Conservation (phyloP, 1,140 invertebrate genomes). For the Belonocnema kinseyi region DNA sequence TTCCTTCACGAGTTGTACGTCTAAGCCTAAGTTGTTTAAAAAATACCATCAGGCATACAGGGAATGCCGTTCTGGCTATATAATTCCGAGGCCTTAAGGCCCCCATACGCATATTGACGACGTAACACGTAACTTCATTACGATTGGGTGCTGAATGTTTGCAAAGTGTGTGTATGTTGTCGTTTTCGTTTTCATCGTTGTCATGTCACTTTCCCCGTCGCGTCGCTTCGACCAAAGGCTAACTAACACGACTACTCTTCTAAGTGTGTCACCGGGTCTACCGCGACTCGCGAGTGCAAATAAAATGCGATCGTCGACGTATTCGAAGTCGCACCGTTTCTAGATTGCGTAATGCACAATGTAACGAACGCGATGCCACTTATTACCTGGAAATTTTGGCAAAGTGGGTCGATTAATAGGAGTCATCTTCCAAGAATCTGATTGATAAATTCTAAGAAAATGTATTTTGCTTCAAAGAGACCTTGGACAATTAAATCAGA, state of each 20-base stretch:
- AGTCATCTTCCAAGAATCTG: background rate
- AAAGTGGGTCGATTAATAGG: conserved; percentile 48
- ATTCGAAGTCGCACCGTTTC: conserved; percentile 35
- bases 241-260: conserved; percentile 1
- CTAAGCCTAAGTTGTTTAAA: background rate
- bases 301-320: conserved; percentile 51
- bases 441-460: background rate
- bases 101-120: background rate
- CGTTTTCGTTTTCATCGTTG: conserved; percentile 27
- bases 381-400: conserved; percentile 46
- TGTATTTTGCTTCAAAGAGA: background rate
- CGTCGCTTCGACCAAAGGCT: conserved; percentile 47
- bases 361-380: background rate
- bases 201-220: conserved; percentile 57
- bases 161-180: conserved; percentile 24
- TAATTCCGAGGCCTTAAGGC: background rate
- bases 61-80: conserved; percentile 15
- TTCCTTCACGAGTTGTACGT: background rate
- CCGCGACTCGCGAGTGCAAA: conserved; percentile 46
- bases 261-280: conserved; percentile 63
- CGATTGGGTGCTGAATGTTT: conserved; percentile 38
- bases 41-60: background rate
- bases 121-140: conserved; percentile 55
- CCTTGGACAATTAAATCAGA: too few species aligned
- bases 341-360: conserved; percentile 48